Evolutionary conservation across 2,113 vertebrate genomes (phyloP).

Genomic region (Grammomys surdaster): DNA sequence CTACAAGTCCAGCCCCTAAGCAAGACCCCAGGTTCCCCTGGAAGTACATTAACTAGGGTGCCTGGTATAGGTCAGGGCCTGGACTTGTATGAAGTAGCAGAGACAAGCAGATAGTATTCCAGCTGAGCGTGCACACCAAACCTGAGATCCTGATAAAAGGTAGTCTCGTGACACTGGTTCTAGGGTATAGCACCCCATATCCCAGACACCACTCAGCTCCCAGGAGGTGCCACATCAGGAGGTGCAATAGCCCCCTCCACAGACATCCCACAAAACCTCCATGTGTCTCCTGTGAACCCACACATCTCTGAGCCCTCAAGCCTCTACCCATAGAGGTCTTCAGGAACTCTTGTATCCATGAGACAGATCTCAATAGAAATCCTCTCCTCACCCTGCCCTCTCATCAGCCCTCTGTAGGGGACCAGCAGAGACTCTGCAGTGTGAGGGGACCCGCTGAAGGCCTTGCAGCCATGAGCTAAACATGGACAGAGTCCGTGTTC

Average conservation of each 20-base stretch:
- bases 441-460: background rate
- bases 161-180: background rate
- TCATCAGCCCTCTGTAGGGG: background rate
- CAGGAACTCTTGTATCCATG: rapidly evolving
- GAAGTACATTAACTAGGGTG: background rate
- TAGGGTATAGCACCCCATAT: background rate
- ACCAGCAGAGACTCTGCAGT: background rate
- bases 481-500: background rate
- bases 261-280: rapidly evolving
- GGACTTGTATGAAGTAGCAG: background rate
- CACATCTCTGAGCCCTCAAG: background rate
- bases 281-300: background rate
- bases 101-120: background rate
- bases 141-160: background rate
- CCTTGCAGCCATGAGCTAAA: background rate
- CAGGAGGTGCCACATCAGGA: too few relatives aligned
- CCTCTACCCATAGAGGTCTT: background rate
- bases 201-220: background rate
- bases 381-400: background rate
- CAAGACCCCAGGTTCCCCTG: rapidly evolving
- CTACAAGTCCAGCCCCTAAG: background rate
- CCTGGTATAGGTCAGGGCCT: rapidly evolving
- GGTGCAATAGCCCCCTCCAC: too few relatives aligned
- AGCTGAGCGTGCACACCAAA: rapidly evolving
- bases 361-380: background rate